Evolutionary conservation across 2,113 vertebrate genomes (phyloP).

Genomic region (Ardeotis arabs): DNA sequence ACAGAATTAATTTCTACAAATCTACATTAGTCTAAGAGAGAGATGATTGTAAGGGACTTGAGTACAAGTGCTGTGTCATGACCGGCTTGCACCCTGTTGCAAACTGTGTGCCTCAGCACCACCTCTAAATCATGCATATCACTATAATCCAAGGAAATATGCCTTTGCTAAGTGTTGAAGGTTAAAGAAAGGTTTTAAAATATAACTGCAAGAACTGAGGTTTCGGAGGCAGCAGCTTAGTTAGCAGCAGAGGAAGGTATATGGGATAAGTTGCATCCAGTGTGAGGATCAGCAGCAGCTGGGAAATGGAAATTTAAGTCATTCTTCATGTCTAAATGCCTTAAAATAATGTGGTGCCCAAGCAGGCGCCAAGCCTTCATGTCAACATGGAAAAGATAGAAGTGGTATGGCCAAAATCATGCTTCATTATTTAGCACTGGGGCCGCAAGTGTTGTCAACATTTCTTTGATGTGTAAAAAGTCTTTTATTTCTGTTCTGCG

Average conservation of each 20-base stretch:
- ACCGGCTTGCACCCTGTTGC: background rate
- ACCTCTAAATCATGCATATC: background rate
- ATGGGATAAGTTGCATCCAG: background rate
- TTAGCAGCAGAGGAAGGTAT: background rate
- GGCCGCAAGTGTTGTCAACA: background rate
- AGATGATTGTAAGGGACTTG: background rate
- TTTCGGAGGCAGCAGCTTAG: background rate
- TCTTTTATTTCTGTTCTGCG: background rate
- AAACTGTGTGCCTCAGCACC: background rate
- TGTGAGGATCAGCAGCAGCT: background rate
- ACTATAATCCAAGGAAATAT: background rate
- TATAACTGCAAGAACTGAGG: background rate
- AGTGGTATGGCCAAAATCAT: background rate
- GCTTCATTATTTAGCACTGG: background rate
- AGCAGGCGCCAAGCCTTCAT: background rate
- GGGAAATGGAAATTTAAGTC: background rate
- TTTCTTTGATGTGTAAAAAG: background rate
- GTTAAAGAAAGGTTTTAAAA: background rate
- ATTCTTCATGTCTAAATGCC: background rate
- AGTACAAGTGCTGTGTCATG: too few species aligned
- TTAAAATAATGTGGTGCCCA: background rate
- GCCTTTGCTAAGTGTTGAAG: background rate
- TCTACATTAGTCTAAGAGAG: background rate
- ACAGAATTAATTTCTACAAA: background rate
- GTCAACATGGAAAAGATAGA: background rate